phyloP scores from a whole-genome alignment of 2,888 invertebrate species.

The Nudaria mundana region DNA sequence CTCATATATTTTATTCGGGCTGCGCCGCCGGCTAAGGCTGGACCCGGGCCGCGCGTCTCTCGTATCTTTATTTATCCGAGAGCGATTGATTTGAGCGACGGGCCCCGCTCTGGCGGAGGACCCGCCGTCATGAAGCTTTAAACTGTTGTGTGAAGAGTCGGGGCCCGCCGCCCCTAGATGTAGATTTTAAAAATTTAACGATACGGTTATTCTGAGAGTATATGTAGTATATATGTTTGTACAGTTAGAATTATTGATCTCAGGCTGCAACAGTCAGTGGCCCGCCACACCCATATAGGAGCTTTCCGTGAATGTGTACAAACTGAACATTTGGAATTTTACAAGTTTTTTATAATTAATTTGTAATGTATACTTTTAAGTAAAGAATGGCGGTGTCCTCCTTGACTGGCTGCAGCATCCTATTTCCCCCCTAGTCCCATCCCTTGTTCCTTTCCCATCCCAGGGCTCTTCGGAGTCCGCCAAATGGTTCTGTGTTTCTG shows the following conservation, averaged over 20 bases:
- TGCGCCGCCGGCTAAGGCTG: slow-evolving; percentile 10
- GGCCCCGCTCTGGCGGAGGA: slow-evolving; percentile 24
- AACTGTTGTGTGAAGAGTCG: slow-evolving; percentile 25
- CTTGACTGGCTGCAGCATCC: slow-evolving; percentile 63
- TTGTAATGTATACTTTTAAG: slow-evolving; percentile 77
- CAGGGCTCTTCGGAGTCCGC: slow-evolving; percentile 63
- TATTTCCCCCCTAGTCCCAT: slow-evolving; percentile 43
- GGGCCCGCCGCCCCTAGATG: slow-evolving; percentile 49
- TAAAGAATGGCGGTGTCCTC: slow-evolving; percentile 58
- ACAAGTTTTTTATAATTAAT: slow-evolving; percentile 81
- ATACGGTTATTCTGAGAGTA: slow-evolving; percentile 60
- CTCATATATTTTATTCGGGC: slow-evolving; percentile 33
- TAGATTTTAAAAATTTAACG: slow-evolving; percentile 71
- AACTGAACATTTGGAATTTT: slow-evolving; percentile 79
- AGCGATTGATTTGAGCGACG: slow-evolving; percentile 67
- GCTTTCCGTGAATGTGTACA: slow-evolving; percentile 80
- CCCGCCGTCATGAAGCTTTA: slow-evolving; percentile 37
- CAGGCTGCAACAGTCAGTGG: slow-evolving; percentile 65
- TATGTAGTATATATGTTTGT: slow-evolving; percentile 74
- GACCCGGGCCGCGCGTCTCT: slow-evolving; percentile 37
- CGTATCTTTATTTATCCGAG: slow-evolving; percentile 63
- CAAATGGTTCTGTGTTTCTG: slow-evolving; percentile 56
- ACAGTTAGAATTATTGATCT: slow-evolving; percentile 75
- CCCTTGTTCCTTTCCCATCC: slow-evolving; percentile 51
- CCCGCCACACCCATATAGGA: slow-evolving; percentile 45